A percentile compares a stretch with the other conserved stretches of the same genome.
Evolutionary conservation across 2,888 invertebrate genomes (phyloP).

Genomic region (Heterodera filipjevi): DNA sequence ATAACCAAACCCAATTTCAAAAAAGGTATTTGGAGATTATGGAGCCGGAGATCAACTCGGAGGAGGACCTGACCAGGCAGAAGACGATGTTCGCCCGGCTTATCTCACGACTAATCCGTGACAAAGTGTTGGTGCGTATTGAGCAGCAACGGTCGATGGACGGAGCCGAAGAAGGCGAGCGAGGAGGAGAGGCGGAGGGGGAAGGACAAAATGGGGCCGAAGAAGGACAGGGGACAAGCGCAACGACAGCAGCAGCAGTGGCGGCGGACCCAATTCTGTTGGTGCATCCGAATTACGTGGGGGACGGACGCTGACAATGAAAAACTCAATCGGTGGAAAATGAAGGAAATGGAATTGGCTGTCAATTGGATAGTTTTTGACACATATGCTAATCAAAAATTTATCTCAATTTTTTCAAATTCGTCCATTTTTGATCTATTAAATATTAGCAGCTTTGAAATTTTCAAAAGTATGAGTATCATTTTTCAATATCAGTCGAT

Average conservation of each 20-base stretch:
- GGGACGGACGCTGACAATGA: constrained; percentile 70
- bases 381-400: too few species aligned
- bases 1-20: background rate
- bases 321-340: background rate
- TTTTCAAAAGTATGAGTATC: background rate
- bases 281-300: constrained; percentile 93
- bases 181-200: constrained; percentile 8
- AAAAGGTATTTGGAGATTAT: constrained; percentile 75
- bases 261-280: constrained; percentile 79
- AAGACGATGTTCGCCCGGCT: constrained; percentile 90
- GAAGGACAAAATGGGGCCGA: background rate
- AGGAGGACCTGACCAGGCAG: constrained; percentile 78
- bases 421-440: too few species aligned
- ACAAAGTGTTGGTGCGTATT: constrained; percentile 41
- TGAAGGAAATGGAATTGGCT: background rate
- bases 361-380: too few species aligned
- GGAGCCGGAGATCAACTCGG: constrained; percentile 77
- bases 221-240: background rate
- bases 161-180: constrained; percentile 60
- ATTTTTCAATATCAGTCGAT: background rate
- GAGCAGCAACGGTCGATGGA: constrained; percentile 25
- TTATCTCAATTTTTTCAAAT: too few species aligned
- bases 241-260: constrained; percentile 58
- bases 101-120: constrained; percentile 81
- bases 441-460: too few species aligned